phyloP scores from a whole-genome alignment of 2,797 vertebrate genomes.

The Propithecus perrieri region DNA sequence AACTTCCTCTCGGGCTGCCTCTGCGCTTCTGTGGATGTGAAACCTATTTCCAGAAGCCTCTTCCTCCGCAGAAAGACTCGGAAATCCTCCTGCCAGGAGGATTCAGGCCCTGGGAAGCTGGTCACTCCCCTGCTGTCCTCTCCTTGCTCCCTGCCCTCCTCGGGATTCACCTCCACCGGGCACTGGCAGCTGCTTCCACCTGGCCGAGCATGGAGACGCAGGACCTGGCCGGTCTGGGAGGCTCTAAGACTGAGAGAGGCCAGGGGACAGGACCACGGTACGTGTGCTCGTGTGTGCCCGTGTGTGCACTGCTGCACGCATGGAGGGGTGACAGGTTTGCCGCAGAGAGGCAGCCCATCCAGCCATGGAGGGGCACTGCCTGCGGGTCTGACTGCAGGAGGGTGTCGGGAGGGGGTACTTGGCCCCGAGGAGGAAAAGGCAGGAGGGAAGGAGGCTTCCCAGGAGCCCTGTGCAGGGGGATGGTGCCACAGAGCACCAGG shows the following conservation, averaged over 20 bases:
- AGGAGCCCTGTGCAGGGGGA: neutral
- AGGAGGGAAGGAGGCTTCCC: rapidly evolving
- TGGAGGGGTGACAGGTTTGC: neutral
- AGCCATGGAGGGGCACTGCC: neutral
- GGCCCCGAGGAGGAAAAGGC: neutral
- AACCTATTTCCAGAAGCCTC: neutral
- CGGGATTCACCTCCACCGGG: rapidly evolving
- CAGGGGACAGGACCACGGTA: neutral
- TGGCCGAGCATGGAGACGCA: neutral
- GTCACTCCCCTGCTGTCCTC: too few relatives aligned
- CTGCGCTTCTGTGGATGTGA: neutral
- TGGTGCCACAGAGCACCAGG: neutral
- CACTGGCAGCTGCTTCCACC: neutral
- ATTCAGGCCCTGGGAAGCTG: neutral
- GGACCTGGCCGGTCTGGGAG: rapidly evolving
- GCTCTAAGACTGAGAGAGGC: rapidly evolving
- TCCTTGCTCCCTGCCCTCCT: rapidly evolving
- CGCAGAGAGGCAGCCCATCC: neutral
- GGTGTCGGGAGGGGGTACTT: neutral
- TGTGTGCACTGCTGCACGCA: neutral
- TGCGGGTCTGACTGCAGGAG: neutral
- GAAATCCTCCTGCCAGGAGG: neutral
- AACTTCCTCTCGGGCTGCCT: neutral
- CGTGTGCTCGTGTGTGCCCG: neutral
- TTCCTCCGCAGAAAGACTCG: neutral